Evolutionary conservation across 2,888 invertebrate species (phyloP), one percentile per base, ranked within the genome.

Genomic region (Pachydiplax longipennis): DNA sequence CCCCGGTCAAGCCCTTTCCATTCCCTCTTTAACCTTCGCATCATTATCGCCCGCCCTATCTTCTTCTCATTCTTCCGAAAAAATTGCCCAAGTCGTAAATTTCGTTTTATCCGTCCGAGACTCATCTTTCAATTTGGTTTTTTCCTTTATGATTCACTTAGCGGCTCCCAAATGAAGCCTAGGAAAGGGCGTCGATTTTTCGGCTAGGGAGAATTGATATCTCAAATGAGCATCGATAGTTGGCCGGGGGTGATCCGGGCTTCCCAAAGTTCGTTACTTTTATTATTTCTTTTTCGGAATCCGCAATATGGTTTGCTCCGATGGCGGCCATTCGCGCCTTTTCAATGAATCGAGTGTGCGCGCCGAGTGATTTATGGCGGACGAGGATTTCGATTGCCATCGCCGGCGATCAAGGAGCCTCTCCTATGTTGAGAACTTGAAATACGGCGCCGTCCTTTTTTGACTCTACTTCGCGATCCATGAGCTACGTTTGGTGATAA

Each of bases 171-270:
- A 37, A 87, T 58, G 87, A 87, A 87, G 65, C n/a, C 22, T n/a
- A 22, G 31, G 87, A 65, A 87, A 65, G 53, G 22, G 48, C 48
- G 53, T 83, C 37, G 37, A 37, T 37, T 37, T 37, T 37, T 53
- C 31, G 25, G n/a, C 53, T 83, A 44, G 58, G 44, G 53, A 35
- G 80, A 80, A 91, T 82, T 90, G 90, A 82, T 80, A 81, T 90
- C 73, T 82, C 44, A 90, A 90, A 83, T 83, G 83, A 83, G 83
- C 83, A 83, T 83, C 58, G 87, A 87, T 87, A 48, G 35, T 53
- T 83, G 15, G 53, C 53, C 48, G 53, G 13, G 53, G 53, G 53
- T 53, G 53, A 53, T 73, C 31, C 3, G 61, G 65, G 22, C 65
- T 22, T 65, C 73, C 31, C 12, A 73, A 31, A 22, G 37, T 53